Base-by-base conservation (phyloP, 2,888 invertebrate genomes). In the Cheilosia pagana region DNA sequence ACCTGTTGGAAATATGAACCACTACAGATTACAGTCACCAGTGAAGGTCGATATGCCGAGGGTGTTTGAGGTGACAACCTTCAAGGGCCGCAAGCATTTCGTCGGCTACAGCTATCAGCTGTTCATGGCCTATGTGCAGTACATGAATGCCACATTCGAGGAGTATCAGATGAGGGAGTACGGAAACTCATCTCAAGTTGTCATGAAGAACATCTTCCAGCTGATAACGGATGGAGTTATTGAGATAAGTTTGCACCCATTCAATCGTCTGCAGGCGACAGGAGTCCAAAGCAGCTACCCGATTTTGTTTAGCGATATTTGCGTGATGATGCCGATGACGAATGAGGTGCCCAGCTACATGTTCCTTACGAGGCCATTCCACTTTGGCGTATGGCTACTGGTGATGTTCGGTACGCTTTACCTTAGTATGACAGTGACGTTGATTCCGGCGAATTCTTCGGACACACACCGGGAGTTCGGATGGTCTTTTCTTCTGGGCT, bases 251-350 rank as follows among this genome's bases (percentile, higher is more conserved):
- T 86, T 90, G 3, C 89, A 91, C 67, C 88, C 89, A 0, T 88
- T 87, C 45, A 89, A 90, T 0, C 88, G 87, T 23, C 28, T 85
- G 3, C 63, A 85, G 4, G 74, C 72, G 28, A 63, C 52, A 3
- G 71, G 86, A 28, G 60, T 87, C 1, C 88, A 87, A 55, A 75
- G 81, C 2, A 90, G 91, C 78, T 90, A 91, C 74, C 91, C 91
- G 0, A 88, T 90, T 3, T 88, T 88, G 35, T 89, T 90, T 7
- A 89, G 88, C 62, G 90, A 90, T 31, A 88, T 88, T 87, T 90
- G 90, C 57, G 35, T 91, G 3, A 90, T 90, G 89, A 89, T 91
- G 14, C 90, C 90, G 0, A 88, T 83, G 59, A 86, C 78, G 2
- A 89, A 89, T 67, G 87, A 88, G 3, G 88, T 90, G 0, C 75